Base-by-base conservation (phyloP, 2,113 vertebrate species). In the Willisornis vidua region DNA sequence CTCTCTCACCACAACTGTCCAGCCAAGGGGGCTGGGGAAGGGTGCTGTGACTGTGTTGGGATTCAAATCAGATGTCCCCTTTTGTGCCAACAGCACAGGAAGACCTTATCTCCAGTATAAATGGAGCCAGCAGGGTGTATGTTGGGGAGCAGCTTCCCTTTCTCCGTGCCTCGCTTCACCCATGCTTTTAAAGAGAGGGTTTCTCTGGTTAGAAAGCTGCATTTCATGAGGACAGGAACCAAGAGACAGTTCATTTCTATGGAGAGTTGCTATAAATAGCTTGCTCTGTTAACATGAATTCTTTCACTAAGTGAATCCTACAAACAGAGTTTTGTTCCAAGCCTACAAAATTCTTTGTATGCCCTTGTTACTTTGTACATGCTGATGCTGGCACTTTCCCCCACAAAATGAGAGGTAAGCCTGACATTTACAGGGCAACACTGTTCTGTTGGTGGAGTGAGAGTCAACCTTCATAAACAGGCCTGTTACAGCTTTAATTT, bases 241-340 rank as follows among this genome's bases (percentile, higher is more conserved):
- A 92, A 96, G 54, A 83, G 80, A 65, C 57, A 66, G 71, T 96
- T 85, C 58, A 86, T 96, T 95, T 96, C 91, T 88, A 20, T 95
- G 82, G 59, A 33, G 61, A 75, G 49, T 33, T 58, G 70, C 93
- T 95, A 95, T 96, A 97, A 98, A 95, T 93, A 97, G 82, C 84
- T 93, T 81, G 46, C 75, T 97, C 63, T 97, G 89, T 98, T 97
- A 94, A 94, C 66, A 91, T 92, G 67, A 91, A 72, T 78, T 87
- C 88, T 82, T 94, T 97, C 70, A 95, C 74, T 85, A 52, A 89
- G 83, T 94, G 82, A 93, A 93, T 94, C 85, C 94, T 87, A 93
- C 97, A 97, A 93, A n/a, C 76, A 72, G 71, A 33, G 70, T 16
- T 92, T 97, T 97, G 96, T 97, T 95, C 79, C 48, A 74, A 82